Conservation (phyloP, 2,888 invertebrate genomes). For the Axea sp. region DNA sequence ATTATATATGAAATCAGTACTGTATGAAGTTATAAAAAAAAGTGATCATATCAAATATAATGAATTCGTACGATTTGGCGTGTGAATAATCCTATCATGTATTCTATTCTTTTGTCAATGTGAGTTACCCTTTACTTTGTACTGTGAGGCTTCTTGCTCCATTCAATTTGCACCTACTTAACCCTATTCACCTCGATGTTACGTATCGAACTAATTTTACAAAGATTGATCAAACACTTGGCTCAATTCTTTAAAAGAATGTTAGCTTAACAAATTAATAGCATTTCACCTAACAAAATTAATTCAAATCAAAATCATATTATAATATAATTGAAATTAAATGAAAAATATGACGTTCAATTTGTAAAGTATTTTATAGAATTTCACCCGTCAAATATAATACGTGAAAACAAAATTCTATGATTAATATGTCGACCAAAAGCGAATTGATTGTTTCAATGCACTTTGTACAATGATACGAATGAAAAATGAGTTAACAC, state of each 20-base stretch:
- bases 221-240: conserved; percentile 37
- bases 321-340: too few relatives aligned
- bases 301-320: too few relatives aligned
- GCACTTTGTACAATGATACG: neutral
- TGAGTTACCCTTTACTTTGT: conserved; percentile 59
- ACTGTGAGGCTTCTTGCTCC: conserved; percentile 74
- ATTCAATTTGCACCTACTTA: conserved; percentile 76
- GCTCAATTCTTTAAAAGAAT: conserved; percentile 1
- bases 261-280: neutral
- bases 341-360: too few relatives aligned
- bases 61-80: conserved; percentile 23
- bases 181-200: conserved; percentile 71
- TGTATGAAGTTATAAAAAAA: neutral
- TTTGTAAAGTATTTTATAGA: too few relatives aligned
- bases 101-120: conserved; percentile 48
- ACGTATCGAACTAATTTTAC: conserved; percentile 58
- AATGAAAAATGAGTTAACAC: conserved; percentile 54
- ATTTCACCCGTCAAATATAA: too few relatives aligned
- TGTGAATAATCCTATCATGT: conserved; percentile 34
- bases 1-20: neutral
- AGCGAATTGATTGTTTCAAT: too few relatives aligned
- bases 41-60: conserved; percentile 19
- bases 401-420: too few relatives aligned
- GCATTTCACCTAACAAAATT: neutral
- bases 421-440: too few relatives aligned